Evolutionary conservation across 2,113 vertebrate genomes (phyloP), one percentile per base, ranked within the genome.

Genomic region (Zingel zingel): DNA sequence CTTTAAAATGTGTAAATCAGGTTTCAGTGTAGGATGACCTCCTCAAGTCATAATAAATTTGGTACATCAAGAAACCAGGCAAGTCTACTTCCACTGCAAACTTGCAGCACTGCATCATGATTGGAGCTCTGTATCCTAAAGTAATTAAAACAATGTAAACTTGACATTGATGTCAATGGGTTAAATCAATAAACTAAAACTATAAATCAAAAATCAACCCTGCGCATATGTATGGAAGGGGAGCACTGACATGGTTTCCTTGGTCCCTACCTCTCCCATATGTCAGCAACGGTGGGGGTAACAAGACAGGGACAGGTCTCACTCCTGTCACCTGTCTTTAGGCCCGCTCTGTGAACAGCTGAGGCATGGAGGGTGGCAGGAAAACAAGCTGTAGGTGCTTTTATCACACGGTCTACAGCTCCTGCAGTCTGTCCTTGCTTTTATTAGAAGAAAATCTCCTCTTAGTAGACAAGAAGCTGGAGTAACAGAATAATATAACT

Each of bases 341-440:
- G 51, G 39, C 23, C 47, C 1, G 4, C 58, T 62, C 57, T 30
- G 11, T 66, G 64, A 75, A 67, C 77, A 79, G 58, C 70, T 62
- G 71, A 79, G 53, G n/a, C 70, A 39, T 36, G 51, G 33, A 58
- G 56, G 74, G 36, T 25, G 71, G 57, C 69, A 74, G 48, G 47
- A 75, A 82, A 82, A 70, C 58, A 70, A 78, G 43, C 63, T 64
- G 63, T 39, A 57, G 58, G 33, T 70, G 57, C 56, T 64, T 57
- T 75, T 27, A 82, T 79, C 76, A 72, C 76, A 76, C 5, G 1
- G 21, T 74, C 43, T 71, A 12, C 51, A 63, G 30, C 48, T 51
- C 57, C 68, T 74, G 79, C 56, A 25, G 62, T 64, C 69, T 65
- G 57, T 18, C 5, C 8, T 12, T 6, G 30, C 69, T 69, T 64